Base-by-base conservation (phyloP, 2,113 vertebrate species). In the Martes martes region DNA sequence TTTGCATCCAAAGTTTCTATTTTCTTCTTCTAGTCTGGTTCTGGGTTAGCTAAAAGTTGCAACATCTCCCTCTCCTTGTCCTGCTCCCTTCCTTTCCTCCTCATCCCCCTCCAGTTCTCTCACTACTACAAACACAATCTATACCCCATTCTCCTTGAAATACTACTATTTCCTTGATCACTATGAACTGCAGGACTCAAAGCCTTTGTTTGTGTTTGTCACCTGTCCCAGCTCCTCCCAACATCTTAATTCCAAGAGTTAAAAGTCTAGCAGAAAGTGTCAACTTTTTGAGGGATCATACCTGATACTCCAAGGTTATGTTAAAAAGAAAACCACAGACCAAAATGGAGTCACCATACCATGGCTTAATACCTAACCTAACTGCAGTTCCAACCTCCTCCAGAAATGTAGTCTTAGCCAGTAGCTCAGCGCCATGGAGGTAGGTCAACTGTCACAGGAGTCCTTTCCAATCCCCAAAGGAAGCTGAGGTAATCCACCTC, bases 41-140 rank as follows among this genome's bases (percentile, higher is more conserved):
- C 59, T 55, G 90, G 52, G 5, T 85, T 57, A 88, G 28, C 24
- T 63, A 1, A 31, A 28, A 73, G 1, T 14, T 74, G 50, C 4
- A 28, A 55, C 3, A 9, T 4, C 45, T 36, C 74, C 19, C 9
- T 47, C 36, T n/a, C 24, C 23, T 65, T 33, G 18, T 9, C 26
- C 59, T 16, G 24, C 1, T 89, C 7, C 14, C 18, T 80, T 76
- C 42, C 9, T 45, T 2, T 39, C 3, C 6, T 52, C 13, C 21
- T 55, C 1, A 5, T 5, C 0, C 14, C 33, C 5, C 11, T 31
- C 11, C 15, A n/a, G 4, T 16, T 1, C 4, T 19, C 13, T 57
- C 16, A 26, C 18, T 9, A 65, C 31, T 31, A 8, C 3, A 74
- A 67, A 26, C 14, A 9, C 21, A 36, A 2, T 39, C 57, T 69